Evolutionary conservation across 2,888 invertebrate genomes (phyloP).

Genomic region (Brenthis daphne): DNA sequence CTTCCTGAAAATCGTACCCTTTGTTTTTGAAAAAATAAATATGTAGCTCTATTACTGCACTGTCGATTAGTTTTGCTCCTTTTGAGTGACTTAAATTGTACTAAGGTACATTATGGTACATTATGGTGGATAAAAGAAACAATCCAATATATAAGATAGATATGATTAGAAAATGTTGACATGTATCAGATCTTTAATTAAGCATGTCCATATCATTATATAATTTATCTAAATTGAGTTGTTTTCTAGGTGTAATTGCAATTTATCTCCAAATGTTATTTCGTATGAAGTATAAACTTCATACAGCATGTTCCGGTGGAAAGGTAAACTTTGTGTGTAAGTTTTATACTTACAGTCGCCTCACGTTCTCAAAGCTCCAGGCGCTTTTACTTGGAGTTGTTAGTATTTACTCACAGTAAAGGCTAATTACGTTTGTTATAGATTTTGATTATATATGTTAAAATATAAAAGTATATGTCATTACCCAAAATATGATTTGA

Average conservation of each 20-base stretch:
- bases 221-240: neutral
- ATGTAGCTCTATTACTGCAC: no score
- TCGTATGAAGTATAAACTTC: constrained; percentile 14
- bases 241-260: neutral
- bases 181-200: neutral
- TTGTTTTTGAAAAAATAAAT: no score
- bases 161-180: no score
- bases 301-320: constrained; percentile 14
- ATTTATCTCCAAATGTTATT: neutral
- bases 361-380: constrained; percentile 20
- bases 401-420: constrained; percentile 17
- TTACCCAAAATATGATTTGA: no score
- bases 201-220: neutral
- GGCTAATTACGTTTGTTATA: constrained; percentile 25
- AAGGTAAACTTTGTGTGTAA: constrained; percentile 17
- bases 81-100: no score
- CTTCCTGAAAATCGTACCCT: no score
- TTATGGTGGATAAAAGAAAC: neutral
- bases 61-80: no score
- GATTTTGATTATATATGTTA: constrained; percentile 13
- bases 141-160: neutral
- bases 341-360: constrained; percentile 21
- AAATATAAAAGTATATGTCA: no score
- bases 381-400: constrained; percentile 17
- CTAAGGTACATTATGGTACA: no score